These are phyloP conservation scores for Eubucco bourcierii DNA, from an alignment of 2,113 vertebrate species.

Conservation along the genomic window DNA sequence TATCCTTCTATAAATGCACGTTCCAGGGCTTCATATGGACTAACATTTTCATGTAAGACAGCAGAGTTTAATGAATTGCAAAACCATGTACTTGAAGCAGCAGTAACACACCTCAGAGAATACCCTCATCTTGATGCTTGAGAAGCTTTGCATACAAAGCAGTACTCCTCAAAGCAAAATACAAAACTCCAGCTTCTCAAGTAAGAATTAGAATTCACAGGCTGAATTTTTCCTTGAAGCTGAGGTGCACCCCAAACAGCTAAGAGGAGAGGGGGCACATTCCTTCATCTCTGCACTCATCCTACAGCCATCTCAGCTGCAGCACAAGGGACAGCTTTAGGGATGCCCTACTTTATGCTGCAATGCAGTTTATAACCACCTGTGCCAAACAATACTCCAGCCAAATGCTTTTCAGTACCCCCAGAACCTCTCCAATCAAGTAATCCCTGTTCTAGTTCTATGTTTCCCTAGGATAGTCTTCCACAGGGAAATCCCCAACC, in stretches of 20 bases:
- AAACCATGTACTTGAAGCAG: neutral
- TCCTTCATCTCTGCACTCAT: neutral
- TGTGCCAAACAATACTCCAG: neutral
- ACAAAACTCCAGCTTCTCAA: neutral
- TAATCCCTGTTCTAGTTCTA: neutral
- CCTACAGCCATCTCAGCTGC: neutral
- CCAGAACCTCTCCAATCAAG: neutral
- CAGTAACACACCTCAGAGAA: neutral
- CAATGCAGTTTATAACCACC: neutral
- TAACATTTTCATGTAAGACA: neutral
- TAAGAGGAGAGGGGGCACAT: neutral
- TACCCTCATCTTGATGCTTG: neutral
- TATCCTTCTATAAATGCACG: neutral
- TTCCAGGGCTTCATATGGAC: neutral
- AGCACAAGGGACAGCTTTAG: neutral
- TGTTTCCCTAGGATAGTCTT: neutral
- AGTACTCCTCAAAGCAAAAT: neutral
- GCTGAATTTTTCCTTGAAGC: neutral
- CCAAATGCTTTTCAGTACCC: neutral
- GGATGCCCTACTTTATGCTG: neutral
- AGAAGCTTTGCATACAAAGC: constrained; percentile 2
- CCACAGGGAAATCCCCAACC: neutral
- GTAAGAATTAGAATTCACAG: neutral
- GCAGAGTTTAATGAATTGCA: constrained; percentile 27
- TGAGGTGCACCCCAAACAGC: rapidly evolving